These are phyloP conservation scores for Erynnis tages DNA, from an alignment of 2,888 invertebrate species.

Conservation along the genomic window DNA sequence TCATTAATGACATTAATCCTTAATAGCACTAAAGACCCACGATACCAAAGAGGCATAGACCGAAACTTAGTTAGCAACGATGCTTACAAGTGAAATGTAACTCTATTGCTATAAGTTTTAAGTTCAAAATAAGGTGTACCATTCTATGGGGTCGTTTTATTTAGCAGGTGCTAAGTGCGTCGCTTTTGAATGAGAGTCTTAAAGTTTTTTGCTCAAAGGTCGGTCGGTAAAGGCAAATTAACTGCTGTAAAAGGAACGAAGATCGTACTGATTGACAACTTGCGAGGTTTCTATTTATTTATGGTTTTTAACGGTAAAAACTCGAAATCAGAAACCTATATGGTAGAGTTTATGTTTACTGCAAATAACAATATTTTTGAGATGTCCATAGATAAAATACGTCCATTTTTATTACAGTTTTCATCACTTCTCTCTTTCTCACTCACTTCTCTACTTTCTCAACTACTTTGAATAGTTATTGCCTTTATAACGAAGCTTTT, in stretches of 20 bases:
- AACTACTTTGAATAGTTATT: too few relatives aligned
- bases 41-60: conserved; percentile 10
- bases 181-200: conserved; percentile 18
- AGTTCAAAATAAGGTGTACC: not conserved
- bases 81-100: not conserved
- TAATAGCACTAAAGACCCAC: conserved; percentile 25
- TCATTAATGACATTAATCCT: conserved; percentile 22
- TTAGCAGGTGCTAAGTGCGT: conserved; percentile 22
- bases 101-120: not conserved
- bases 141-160: conserved; percentile 4
- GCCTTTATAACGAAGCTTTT: too few relatives aligned
- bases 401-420: too few relatives aligned
- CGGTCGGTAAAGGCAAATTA: not conserved
- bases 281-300: not conserved
- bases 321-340: too few relatives aligned
- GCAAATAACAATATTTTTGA: too few relatives aligned
- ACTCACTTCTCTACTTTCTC: too few relatives aligned
- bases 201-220: conserved; percentile 10
- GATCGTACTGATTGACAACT: not conserved
- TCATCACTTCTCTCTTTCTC: too few relatives aligned
- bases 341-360: too few relatives aligned
- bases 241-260: conserved; percentile 1
- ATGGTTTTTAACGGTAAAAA: not conserved
- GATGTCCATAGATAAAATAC: too few relatives aligned
- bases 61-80: not conserved